A percentile compares a stretch with the other conserved stretches of the same genome.
Evolutionary conservation across 2,797 vertebrate genomes (phyloP).

Genomic region (Galago senegalensis): DNA sequence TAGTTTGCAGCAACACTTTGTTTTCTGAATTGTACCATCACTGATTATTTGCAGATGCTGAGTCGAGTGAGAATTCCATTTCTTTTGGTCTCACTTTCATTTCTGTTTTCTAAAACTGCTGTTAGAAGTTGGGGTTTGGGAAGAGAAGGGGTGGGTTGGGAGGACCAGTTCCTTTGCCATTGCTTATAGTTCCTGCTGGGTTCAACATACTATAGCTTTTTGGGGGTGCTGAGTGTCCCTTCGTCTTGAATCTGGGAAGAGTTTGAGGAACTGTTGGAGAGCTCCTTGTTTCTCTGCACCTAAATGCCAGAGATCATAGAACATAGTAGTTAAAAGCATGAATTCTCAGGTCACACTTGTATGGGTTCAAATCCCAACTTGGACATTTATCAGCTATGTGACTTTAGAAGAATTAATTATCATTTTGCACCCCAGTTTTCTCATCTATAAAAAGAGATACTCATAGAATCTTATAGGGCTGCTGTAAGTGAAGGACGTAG

Average conservation of each 20-base stretch:
- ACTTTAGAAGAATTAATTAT: not conserved
- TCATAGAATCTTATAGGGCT: not conserved
- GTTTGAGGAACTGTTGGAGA: not conserved
- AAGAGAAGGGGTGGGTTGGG: not conserved
- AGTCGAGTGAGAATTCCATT: not conserved
- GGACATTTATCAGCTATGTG: not conserved
- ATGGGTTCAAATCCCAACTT: not conserved
- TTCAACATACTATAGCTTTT: not conserved
- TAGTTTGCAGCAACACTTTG: not conserved
- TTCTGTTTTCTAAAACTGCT: not conserved
- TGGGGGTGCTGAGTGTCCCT: not conserved
- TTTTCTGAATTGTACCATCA: slow-evolving; percentile 33
- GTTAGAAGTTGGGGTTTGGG: not conserved
- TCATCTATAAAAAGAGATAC: not conserved
- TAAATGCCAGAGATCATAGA: not conserved
- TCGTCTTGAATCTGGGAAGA: not conserved
- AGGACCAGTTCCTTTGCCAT: not conserved
- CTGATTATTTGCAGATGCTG: slow-evolving; percentile 51
- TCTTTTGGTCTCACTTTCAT: not conserved
- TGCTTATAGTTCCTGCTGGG: not conserved
- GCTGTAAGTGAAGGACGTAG: not conserved
- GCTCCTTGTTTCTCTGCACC: not conserved
- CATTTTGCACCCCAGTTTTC: not conserved
- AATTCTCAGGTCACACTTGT: not conserved
- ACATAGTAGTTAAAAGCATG: not conserved